Evolutionary conservation across 2,113 vertebrate genomes (phyloP).

Genomic region (Ceuthmochares aereus): DNA sequence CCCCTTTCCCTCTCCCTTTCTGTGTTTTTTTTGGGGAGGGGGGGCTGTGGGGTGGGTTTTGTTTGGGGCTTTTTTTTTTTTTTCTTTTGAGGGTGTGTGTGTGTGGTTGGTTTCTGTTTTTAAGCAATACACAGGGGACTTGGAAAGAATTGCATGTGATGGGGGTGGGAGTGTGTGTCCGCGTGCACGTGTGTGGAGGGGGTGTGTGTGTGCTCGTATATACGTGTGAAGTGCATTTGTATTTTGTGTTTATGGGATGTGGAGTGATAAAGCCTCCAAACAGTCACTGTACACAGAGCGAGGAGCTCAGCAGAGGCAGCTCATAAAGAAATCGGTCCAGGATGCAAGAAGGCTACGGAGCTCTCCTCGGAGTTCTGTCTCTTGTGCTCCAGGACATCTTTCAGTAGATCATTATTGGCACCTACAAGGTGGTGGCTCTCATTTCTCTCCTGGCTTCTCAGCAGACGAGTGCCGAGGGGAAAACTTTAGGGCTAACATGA

Average conservation of each 20-base stretch:
- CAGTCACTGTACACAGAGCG: background rate
- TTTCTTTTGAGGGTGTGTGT: background rate
- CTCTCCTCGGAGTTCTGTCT: background rate
- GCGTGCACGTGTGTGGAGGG: background rate
- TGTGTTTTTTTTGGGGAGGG: background rate
- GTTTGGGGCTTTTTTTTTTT: background rate
- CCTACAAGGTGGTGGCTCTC: conserved; percentile 21
- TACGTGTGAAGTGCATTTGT: background rate
- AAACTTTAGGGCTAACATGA: conserved; percentile 7
- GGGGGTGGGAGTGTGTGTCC: background rate
- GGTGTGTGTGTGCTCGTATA: background rate
- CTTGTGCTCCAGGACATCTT: conserved; percentile 14
- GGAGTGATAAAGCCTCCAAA: background rate
- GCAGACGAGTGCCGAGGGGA: background rate
- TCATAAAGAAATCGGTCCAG: background rate
- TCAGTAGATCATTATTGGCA: background rate
- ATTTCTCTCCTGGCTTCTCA: background rate
- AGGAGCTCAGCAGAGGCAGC: background rate
- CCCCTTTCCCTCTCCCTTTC: background rate
- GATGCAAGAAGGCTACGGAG: background rate
- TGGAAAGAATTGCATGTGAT: conserved; percentile 13
- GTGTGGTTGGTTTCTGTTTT: background rate
- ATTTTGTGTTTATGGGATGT: conserved; percentile 5
- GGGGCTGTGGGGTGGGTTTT: background rate
- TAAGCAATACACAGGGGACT: background rate